Percentiles rank a stretch among this genome's conserved stretches.
Conservation (phyloP, 1,140 invertebrate species). For the Zaprionus africanus region DNA sequence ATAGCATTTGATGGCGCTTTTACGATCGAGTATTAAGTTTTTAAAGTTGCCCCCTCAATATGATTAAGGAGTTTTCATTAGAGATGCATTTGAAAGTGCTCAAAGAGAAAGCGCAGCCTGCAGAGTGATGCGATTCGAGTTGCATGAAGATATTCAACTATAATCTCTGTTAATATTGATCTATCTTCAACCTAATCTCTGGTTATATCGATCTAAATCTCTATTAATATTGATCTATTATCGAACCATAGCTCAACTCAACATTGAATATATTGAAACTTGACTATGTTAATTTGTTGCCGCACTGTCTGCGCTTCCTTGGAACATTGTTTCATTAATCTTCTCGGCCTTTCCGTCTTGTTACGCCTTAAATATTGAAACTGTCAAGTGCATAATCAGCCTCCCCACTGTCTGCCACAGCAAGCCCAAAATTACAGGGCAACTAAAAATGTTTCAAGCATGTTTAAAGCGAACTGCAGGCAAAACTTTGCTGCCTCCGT, state of each 20-base stretch:
- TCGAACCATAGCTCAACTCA: too few species aligned
- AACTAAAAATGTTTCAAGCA: conserved; percentile 45
- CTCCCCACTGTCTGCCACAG: conserved; percentile 19
- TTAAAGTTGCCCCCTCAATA: not conserved
- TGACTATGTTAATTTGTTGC: not conserved
- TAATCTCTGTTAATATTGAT: too few species aligned
- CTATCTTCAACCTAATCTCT: too few species aligned
- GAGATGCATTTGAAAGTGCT: not conserved
- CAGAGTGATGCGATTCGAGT: not conserved
- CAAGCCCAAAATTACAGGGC: conserved; percentile 65
- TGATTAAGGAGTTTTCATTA: conserved; percentile 10
- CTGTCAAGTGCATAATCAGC: conserved; percentile 72
- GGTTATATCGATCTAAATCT: too few species aligned
- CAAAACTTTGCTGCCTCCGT: conserved; percentile 22
- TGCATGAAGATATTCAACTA: too few species aligned
- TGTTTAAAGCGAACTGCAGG: conserved; percentile 40
- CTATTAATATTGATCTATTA: too few species aligned
- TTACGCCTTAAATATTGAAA: conserved; percentile 75
- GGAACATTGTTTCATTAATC: conserved; percentile 60
- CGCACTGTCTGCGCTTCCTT: conserved; percentile 15
- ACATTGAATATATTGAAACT: not conserved
- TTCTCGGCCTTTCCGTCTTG: conserved; percentile 45
- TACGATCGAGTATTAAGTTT: conserved; percentile 28
- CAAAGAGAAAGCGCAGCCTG: not conserved
- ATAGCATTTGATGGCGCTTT: conserved; percentile 62